Evolutionary conservation across 2,888 invertebrate species (phyloP).

Genomic region (Anoncus sp.): DNA sequence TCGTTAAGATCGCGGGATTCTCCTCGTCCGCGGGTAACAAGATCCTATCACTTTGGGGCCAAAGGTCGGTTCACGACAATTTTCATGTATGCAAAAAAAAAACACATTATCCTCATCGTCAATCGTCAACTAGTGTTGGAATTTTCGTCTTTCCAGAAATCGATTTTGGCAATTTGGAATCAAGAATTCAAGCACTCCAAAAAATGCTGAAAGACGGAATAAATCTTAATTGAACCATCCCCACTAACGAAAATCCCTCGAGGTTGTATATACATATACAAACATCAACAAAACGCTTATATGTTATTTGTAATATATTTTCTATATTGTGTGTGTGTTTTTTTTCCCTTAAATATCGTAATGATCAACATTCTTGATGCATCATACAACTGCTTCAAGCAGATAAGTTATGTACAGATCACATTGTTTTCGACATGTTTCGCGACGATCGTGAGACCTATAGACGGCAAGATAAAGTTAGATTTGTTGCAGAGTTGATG

Average conservation of each 20-base stretch:
- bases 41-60: constrained; percentile 60
- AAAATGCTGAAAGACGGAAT: constrained; percentile 80
- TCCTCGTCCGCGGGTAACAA: constrained; percentile 63
- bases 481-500: constrained; percentile 32
- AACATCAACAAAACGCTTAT: constrained; percentile 13
- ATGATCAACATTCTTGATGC: constrained; percentile 59
- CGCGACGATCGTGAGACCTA: constrained; percentile 12
- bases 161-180: constrained; percentile 81
- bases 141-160: constrained; percentile 68
- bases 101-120: background rate
- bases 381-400: constrained; percentile 59
- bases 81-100: constrained; percentile 13
- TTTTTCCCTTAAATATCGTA: constrained; percentile 42
- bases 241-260: constrained; percentile 17
- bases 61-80: constrained; percentile 58
- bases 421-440: constrained; percentile 38
- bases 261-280: constrained; percentile 52
- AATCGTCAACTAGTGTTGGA: background rate
- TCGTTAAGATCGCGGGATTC: constrained; percentile 68
- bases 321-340: constrained; percentile 40
- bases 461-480: constrained; percentile 20
- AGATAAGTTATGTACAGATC: constrained; percentile 58
- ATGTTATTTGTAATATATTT: constrained; percentile 60
- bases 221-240: constrained; percentile 70
- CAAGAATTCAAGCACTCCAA: constrained; percentile 81